A percentile compares a stretch with the other conserved stretches of the same genome.
Conservation (phyloP, 92 coral and sea anemone genomes). For the Paragorgia papillata region DNA sequence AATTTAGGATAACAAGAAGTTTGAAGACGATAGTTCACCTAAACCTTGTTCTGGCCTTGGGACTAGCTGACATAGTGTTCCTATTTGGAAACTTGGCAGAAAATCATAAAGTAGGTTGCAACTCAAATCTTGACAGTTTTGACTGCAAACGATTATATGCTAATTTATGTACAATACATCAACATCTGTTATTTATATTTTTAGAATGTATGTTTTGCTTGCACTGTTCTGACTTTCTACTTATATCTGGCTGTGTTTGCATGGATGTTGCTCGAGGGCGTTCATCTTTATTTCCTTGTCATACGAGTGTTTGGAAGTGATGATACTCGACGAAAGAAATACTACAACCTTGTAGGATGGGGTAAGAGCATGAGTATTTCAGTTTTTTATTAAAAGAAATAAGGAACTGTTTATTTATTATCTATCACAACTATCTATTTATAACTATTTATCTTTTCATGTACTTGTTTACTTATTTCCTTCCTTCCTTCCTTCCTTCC, state of each 20-base stretch:
- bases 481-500: too few relatives aligned
- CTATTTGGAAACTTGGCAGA: slow-evolving; percentile 42
- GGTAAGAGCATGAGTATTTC: slow-evolving; percentile 70
- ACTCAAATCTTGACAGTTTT: too few relatives aligned
- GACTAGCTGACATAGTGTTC: slow-evolving; percentile 30
- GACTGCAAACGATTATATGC: too few relatives aligned
- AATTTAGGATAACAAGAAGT: slow-evolving; percentile 21
- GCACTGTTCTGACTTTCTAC: slow-evolving; percentile 58
- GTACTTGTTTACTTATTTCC: too few relatives aligned
- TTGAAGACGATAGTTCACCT: slow-evolving; percentile 31
- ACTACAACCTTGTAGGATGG: slow-evolving; percentile 71
- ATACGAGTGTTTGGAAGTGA: slow-evolving; percentile 76
- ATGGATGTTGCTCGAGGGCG: slow-evolving; percentile 82
- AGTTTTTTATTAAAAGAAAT: too few relatives aligned
- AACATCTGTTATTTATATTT: neutral
- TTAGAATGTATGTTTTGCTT: slow-evolving; percentile 59
- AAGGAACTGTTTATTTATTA: too few relatives aligned
- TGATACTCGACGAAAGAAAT: slow-evolving; percentile 55
- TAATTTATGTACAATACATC: too few relatives aligned
- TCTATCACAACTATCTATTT: too few relatives aligned
- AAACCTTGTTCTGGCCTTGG: slow-evolving; percentile 40
- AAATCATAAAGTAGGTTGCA: slow-evolving; percentile 20
- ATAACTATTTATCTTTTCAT: too few relatives aligned
- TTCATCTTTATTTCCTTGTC: slow-evolving; percentile 75
- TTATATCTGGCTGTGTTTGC: slow-evolving; percentile 72